These are phyloP conservation scores for Marasmarcha lunaedactyla DNA, from an alignment of 2,888 invertebrate genomes.

Conservation along the genomic window DNA sequence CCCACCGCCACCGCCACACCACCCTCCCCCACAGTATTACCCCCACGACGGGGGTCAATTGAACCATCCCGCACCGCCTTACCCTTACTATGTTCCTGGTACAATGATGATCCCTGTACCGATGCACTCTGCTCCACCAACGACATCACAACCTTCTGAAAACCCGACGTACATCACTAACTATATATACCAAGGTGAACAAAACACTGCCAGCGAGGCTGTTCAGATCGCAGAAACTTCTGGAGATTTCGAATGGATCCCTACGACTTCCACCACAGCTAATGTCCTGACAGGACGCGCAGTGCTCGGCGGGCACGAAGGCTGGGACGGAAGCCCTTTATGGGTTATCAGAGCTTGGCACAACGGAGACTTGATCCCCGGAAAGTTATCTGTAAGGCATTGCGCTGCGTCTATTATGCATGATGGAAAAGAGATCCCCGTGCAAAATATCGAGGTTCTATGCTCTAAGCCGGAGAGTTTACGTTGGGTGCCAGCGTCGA, in stretches of 20 bases:
- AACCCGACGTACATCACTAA: conserved; percentile 51
- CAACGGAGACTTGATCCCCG: conserved; percentile 55
- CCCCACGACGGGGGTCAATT: conserved; percentile 24
- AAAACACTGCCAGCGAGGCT: conserved; percentile 16
- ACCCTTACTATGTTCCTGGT: conserved; percentile 46
- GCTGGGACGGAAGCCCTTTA: conserved; percentile 59
- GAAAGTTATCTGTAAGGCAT: conserved; percentile 54
- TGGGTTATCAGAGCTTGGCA: conserved; percentile 61
- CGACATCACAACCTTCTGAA: conserved; percentile 15
- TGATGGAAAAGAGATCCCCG: conserved; percentile 48
- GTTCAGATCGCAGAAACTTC: conserved; percentile 41
- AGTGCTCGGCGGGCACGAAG: conserved; percentile 56
- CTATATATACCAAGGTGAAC: conserved; percentile 51
- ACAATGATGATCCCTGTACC: conserved; percentile 48
- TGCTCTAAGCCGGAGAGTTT: conserved; percentile 42
- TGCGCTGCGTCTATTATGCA: conserved; percentile 47
- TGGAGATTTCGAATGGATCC: conserved; percentile 55
- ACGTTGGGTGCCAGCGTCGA: conserved; percentile 65
- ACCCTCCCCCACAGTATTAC: conserved; percentile 15
- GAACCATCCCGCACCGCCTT: conserved; percentile 21
- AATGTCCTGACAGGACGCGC: conserved; percentile 41
- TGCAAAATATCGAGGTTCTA: conserved; percentile 56
- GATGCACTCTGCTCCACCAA: conserved; percentile 22
- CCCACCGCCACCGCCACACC: conserved; percentile 22
- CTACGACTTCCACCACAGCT: conserved; percentile 44